Conservation (phyloP, 1,140 invertebrate species). For the Bombyx mori region ASM3026992v2 NC_085128.1:13903501-13904000, state of each 20-base stretch:
- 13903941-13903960: conserved; percentile 39
- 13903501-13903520: not conserved
- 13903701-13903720: too few species aligned
- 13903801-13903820: too few species aligned
- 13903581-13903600: conserved; percentile 73
- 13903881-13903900: not conserved
- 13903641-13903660: conserved; percentile 71
- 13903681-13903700: conserved; percentile 56
- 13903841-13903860: too few species aligned
- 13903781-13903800: too few species aligned
- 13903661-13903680: conserved; percentile 4
- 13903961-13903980: conserved; percentile 46
- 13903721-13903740: too few species aligned
- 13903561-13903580: conserved; percentile 49
- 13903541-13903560: conserved; percentile 49
- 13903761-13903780: too few species aligned
- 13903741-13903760: too few species aligned
- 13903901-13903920: not conserved
- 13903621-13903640: conserved; percentile 64
- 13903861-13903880: conserved; percentile 2
- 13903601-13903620: conserved; percentile 70
- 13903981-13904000: conserved; percentile 25
- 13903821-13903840: too few species aligned
- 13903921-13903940: conserved; percentile 37
- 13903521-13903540: conserved; percentile 58